Conservation (phyloP, 2,797 vertebrate genomes). For the Spinus olivaceus region DNA sequence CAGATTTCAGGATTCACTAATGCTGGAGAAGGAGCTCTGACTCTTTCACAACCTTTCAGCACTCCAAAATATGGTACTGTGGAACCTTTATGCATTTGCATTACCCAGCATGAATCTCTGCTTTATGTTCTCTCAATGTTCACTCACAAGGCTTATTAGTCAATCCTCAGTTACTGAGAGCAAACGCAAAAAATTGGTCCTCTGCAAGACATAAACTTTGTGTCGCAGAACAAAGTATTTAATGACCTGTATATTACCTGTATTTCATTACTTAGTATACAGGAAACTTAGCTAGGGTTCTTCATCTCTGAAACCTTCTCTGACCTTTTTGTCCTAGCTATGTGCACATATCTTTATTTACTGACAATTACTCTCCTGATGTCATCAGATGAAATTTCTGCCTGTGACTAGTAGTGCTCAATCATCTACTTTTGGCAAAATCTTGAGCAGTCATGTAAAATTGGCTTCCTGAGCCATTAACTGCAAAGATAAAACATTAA, state of each 20-base stretch:
- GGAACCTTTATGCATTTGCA: not conserved
- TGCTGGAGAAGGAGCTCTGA: slow-evolving; percentile 76
- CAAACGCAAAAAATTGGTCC: not conserved
- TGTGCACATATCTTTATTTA: not conserved
- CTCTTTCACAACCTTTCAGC: slow-evolving; percentile 45
- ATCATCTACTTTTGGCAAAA: not conserved
- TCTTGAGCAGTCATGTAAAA: not conserved
- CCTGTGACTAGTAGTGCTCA: not conserved
- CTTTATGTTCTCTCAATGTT: not conserved
- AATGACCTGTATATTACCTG: not conserved
- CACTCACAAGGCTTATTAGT: not conserved
- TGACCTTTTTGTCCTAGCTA: not conserved
- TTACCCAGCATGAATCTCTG: not conserved
- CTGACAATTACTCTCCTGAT: not conserved
- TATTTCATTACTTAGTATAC: not conserved
- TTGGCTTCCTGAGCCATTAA: not conserved
- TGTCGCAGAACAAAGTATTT: not conserved
- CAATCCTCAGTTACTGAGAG: not conserved
- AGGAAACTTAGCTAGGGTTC: not conserved
- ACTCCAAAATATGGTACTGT: slow-evolving; percentile 60
- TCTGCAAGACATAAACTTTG: not conserved
- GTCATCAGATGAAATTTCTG: not conserved
- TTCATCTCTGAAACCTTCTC: not conserved
- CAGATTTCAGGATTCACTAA: slow-evolving; percentile 81
- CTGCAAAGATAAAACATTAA: not conserved